These are phyloP conservation scores for Sorex araneus DNA, from an alignment of 2,113 vertebrate species.

Conservation along the genomic window DNA sequence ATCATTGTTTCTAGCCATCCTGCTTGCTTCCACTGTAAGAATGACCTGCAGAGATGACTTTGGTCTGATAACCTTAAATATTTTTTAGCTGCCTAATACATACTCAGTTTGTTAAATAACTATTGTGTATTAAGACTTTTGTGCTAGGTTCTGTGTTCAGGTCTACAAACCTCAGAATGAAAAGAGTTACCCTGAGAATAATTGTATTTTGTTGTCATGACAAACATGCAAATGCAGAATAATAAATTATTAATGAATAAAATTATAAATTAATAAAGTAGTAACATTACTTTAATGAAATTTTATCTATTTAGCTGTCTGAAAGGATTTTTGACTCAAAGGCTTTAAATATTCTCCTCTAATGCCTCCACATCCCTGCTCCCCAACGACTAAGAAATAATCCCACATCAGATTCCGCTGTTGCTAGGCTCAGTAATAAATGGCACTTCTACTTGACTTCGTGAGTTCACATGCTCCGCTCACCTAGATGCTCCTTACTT, in stretches of 20 bases:
- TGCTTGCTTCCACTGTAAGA: neutral
- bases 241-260: neutral
- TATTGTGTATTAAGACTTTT: neutral
- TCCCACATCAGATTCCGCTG: neutral
- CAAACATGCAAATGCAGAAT: neutral
- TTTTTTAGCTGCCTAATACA: neutral
- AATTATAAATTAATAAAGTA: neutral
- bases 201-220: neutral
- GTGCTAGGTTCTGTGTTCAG: too few species aligned
- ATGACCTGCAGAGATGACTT: neutral
- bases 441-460: neutral
- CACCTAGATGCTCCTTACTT: rapidly evolving
- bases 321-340: neutral
- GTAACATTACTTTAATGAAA: neutral
- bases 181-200: neutral
- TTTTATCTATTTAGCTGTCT: neutral
- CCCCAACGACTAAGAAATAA: neutral
- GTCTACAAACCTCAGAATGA: neutral
- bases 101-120: neutral
- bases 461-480: neutral
- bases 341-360: neutral
- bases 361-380: too few species aligned
- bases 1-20: neutral
- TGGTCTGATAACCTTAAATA: neutral
- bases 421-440: rapidly evolving